Evolutionary conservation across 2,888 invertebrate genomes (phyloP), one percentile per base, ranked within the genome.

Genomic region (Dolomedes plantarius): DNA sequence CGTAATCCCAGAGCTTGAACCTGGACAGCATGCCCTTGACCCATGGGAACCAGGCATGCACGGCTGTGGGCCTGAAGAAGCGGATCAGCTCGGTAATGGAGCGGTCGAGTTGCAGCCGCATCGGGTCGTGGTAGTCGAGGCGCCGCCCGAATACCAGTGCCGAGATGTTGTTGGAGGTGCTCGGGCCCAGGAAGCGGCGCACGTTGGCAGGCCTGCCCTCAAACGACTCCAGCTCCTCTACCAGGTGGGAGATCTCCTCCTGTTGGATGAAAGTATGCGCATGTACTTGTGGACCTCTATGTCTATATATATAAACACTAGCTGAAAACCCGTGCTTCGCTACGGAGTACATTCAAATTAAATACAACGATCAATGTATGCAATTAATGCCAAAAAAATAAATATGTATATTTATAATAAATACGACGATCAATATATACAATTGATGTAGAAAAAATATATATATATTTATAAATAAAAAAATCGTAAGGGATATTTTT

Each of bases 91-190:
- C 83, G 0, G 80, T 79, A 19, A 88, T 79, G 0, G 76, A 75
- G 5, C 67, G 16, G 46, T 88, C 87, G 29, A 88, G 68, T 27
- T 64, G 36, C 3, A 79, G 28, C 11, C 88, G 32, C 83, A 82
- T 86, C 0, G 88, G 86, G 50, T 89, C 89, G 36, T 88, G 87
- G 73, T 89, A 88, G 29, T 89, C 89, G 56, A 89, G 83, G 39
- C 89, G 9, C 0, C 89, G 76, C 0, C 89, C 89, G 64, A 89
- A 89, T 1, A 89, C 74, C n/a, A 89, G 77, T 16, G 87, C 86
- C 0, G 87, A 89, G n/a, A 89, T 89, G 67, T 88, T 89, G 77
- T 89, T 89, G 9, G 89, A 89, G n/a, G 89, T 87, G 68, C 89
- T 88, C 1, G 88, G 87, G 6, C 87, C 80, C 27, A 89, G 31